Conservation (phyloP, 1,140 invertebrate genomes). For the Bacillus rossius region DNA sequence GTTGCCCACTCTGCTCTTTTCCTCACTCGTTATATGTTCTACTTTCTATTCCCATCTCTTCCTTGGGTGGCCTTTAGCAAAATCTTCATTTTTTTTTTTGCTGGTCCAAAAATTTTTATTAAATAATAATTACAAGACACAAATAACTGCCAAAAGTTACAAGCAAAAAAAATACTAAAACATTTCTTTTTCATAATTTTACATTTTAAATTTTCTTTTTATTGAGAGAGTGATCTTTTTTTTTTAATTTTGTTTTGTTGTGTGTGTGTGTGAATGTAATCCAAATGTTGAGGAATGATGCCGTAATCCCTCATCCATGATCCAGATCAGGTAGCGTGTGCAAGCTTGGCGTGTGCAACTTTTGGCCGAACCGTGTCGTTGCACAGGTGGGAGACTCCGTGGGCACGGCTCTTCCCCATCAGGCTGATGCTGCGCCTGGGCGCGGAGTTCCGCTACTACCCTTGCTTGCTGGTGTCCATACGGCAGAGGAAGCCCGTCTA, state of each 20-base stretch:
- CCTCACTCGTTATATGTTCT: too few species aligned
- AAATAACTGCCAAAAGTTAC: too few species aligned
- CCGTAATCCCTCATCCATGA: background rate
- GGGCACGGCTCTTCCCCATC: conserved; percentile 81
- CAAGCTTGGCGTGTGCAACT: too few species aligned
- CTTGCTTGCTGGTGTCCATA: conserved; percentile 78
- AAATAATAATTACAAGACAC: too few species aligned
- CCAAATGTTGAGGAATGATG: background rate
- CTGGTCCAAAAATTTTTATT: too few species aligned
- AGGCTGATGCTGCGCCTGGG: conserved; percentile 73
- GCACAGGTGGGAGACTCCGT: conserved; percentile 72
- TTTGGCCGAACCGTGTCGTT: background rate
- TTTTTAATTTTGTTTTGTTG: background rate
- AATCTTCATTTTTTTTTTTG: too few species aligned
- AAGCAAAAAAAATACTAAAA: too few species aligned
- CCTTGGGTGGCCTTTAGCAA: too few species aligned
- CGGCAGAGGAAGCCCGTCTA: conserved; percentile 75
- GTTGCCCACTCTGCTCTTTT: too few species aligned
- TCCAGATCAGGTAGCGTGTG: background rate
- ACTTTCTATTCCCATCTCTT: too few species aligned
- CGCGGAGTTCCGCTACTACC: conserved; percentile 84
- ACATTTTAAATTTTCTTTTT: background rate
- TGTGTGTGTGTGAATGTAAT: background rate
- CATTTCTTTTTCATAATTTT: too few species aligned
- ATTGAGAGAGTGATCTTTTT: background rate